Evolutionary conservation across 2,113 vertebrate genomes (phyloP).

Genomic region (Peromyscus leucopus): DNA sequence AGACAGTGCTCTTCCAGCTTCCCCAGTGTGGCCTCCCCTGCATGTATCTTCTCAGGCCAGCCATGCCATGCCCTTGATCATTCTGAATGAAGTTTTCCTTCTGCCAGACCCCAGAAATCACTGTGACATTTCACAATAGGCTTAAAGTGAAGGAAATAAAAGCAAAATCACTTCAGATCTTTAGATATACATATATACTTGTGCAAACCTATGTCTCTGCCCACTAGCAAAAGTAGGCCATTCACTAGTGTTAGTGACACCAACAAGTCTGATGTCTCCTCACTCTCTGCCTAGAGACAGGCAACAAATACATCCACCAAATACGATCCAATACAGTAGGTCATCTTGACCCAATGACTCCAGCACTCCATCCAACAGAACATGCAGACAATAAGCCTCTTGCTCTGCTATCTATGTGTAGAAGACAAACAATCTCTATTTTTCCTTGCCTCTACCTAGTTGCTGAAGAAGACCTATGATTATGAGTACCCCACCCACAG

Average conservation of each 20-base stretch:
- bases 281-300: not conserved
- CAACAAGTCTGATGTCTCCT: not conserved
- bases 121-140: too few species aligned
- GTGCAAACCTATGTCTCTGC: not conserved
- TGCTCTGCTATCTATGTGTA: not conserved
- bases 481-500: not conserved
- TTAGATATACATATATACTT: not conserved
- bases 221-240: not conserved
- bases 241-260: not conserved
- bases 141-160: too few species aligned
- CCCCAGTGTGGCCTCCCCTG: not conserved
- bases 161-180: too few species aligned
- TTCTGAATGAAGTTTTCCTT: not conserved
- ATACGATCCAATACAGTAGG: not conserved
- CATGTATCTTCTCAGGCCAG: not conserved
- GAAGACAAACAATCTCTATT: not conserved
- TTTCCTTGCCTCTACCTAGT: not conserved
- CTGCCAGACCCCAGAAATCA: not conserved
- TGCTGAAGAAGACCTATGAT: not conserved
- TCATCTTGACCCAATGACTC: not conserved
- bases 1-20: not conserved
- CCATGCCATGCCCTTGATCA: not conserved
- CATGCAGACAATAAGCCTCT: too few species aligned
- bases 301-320: not conserved
- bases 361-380: not conserved